Evolutionary conservation across 2,113 vertebrate genomes (phyloP), one percentile per base, ranked within the genome.

Genomic region (Cairina moschata): DNA sequence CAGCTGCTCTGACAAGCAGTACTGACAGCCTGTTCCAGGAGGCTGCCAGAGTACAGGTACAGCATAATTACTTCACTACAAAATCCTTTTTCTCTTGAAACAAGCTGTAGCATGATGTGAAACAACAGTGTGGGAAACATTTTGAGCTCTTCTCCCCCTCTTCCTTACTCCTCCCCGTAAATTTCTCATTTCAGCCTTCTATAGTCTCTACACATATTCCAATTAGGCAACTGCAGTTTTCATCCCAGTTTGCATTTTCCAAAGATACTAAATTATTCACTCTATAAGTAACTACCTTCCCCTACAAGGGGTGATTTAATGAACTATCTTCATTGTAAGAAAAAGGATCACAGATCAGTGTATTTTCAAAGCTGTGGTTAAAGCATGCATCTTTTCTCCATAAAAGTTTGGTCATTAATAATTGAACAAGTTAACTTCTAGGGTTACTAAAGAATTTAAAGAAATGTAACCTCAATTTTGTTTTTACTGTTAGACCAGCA

Each of bases 211-310:
- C 18, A 86, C 42, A 81, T 63, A 87, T 77, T 82, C 63, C 68
- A 72, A 83, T 79, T 72, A 91, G 72, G 73, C 7, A 95, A 93
- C 65, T 72, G 62, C 29, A 94, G 86, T 77, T 96, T 92, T 93
- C 86, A 92, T 88, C 83, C 96, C 95, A 86, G 82, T 88, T 86
- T 96, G 60, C 95, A 96, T 97, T 98, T 98, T 97, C 97, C 67
- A 85, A 94, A 98, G 89, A 88, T 40, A 74, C 86, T 98, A 87
- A 98, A 98, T 98, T 98, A 99, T 98, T 98, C 95, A 98, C 89
- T 72, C 13, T 32, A 68, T 63, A 94, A 90, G 69, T 94, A 97
- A 96, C 74, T 87, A 83, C 80, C 93, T 97, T 96, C 75, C 91
- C 75, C 95, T 91, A 83, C 52, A 78, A 96, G 63, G 52, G 84